These are phyloP conservation scores for Tetranychus piercei DNA, from an alignment of 2,888 invertebrate species.

Conservation along the genomic window DNA sequence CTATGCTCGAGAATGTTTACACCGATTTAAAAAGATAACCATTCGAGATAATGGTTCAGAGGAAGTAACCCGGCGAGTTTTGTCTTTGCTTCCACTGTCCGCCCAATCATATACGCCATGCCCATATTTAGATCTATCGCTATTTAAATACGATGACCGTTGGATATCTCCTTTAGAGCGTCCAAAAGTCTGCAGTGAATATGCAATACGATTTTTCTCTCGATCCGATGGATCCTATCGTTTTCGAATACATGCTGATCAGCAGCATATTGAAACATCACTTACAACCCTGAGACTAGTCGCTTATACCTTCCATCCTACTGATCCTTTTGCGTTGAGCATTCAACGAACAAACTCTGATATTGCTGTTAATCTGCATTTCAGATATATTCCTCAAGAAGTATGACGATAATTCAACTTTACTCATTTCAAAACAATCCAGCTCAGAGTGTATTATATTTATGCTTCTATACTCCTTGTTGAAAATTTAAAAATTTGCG, in stretches of 20 bases:
- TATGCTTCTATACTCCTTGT: no score
- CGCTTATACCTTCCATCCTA: conserved; percentile 87
- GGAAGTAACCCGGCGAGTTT: conserved; percentile 68
- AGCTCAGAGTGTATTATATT: no score
- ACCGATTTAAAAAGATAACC: conserved; percentile 66
- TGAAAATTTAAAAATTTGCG: no score
- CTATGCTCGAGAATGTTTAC: conserved; percentile 39
- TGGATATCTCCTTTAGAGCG: conserved; percentile 87
- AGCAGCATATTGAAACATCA: conserved; percentile 40
- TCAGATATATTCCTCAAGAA: conserved; percentile 41
- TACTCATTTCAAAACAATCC: no score
- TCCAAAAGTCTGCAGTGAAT: conserved; percentile 77
- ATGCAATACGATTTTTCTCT: conserved; percentile 78
- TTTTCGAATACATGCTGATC: conserved; percentile 54
- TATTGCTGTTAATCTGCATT: conserved; percentile 84
- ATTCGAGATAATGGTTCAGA: conserved; percentile 72
- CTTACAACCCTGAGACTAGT: conserved; percentile 54
- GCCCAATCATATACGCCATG: conserved; percentile 82
- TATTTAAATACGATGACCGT: conserved; percentile 88
- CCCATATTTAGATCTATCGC: conserved; percentile 71
- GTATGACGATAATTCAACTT: not conserved
- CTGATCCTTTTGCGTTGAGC: conserved; percentile 85
- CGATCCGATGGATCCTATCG: conserved; percentile 48
- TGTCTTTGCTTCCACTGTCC: conserved; percentile 79
- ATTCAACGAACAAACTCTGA: conserved; percentile 79